phyloP scores from a whole-genome alignment of 2,888 invertebrate species.

The Monopis laevigella region DNA sequence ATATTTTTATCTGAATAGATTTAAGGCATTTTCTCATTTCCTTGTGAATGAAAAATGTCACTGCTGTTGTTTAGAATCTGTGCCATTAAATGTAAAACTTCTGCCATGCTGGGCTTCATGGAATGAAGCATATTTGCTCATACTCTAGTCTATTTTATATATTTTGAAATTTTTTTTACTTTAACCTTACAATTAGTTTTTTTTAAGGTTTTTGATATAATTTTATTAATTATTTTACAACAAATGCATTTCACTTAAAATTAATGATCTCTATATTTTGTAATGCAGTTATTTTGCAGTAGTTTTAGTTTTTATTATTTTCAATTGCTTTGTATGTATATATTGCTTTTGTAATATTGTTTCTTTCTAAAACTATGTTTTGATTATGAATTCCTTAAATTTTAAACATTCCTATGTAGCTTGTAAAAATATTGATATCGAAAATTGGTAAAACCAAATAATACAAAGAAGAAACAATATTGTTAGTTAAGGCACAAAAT shows the following conservation, averaged over 20 bases:
- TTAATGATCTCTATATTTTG: constrained; percentile 2
- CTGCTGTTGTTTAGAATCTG: constrained; percentile 27
- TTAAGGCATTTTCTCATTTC: constrained; percentile 1
- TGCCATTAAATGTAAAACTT: constrained; percentile 45
- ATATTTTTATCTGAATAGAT: constrained; percentile 11
- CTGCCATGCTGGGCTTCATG: constrained; percentile 39
- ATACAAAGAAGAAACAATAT: constrained; percentile 6
- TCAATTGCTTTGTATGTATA: not conserved
- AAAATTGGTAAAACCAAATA: constrained; percentile 8
- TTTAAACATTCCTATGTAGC: not conserved
- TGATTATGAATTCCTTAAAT: constrained; percentile 1
- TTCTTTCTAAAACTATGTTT: not conserved
- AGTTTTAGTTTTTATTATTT: too few species aligned
- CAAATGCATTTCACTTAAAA: too few species aligned
- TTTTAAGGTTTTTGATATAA: too few species aligned
- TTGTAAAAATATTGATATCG: not conserved
- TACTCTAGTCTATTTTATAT: constrained; percentile 58
- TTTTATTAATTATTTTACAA: too few species aligned
- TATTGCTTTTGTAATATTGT: constrained; percentile 1
- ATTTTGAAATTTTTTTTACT: too few species aligned
- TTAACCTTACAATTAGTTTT: too few species aligned
- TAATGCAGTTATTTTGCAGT: too few species aligned
- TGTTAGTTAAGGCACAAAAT: not conserved
- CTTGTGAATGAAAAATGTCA: too few species aligned
- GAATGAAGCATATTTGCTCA: constrained; percentile 52